A percentile compares a stretch with the other conserved stretches of the same genome.
Conservation (phyloP, 2,888 invertebrate genomes). For the Phymatocera aterrima region DNA sequence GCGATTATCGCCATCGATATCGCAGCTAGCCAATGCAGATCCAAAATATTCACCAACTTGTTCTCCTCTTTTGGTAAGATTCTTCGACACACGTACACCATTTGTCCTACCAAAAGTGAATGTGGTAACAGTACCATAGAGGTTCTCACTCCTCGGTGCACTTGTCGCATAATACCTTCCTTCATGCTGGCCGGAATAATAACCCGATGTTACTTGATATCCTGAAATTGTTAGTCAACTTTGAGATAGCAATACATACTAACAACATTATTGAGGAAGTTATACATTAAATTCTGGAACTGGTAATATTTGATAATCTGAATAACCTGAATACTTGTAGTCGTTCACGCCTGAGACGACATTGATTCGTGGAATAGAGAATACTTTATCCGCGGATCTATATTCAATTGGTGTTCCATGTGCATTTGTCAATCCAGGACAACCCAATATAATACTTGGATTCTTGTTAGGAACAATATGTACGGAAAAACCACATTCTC, state of each 20-base stretch:
- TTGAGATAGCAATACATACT: not conserved
- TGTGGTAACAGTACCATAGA: slow-evolving; percentile 63
- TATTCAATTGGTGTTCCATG: slow-evolving; percentile 58
- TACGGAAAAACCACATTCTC: slow-evolving; percentile 63
- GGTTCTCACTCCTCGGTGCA: slow-evolving; percentile 65
- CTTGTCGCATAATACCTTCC: slow-evolving; percentile 65
- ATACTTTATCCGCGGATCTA: slow-evolving; percentile 30
- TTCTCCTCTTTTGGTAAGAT: slow-evolving; percentile 68
- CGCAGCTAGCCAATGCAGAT: slow-evolving; percentile 78
- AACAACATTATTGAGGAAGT: not conserved
- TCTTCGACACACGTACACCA: slow-evolving; percentile 43
- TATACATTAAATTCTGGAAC: not conserved
- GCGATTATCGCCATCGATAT: slow-evolving; percentile 79
- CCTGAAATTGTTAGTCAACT: slow-evolving; percentile 57
- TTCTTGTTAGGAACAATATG: slow-evolving; percentile 51
- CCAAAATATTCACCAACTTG: slow-evolving; percentile 83
- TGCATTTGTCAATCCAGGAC: slow-evolving; percentile 69
- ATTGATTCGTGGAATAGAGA: not conserved
- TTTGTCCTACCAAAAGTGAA: slow-evolving; percentile 57
- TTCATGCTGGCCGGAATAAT: slow-evolving; percentile 55
- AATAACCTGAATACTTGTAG: not conserved
- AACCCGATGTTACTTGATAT: slow-evolving; percentile 67
- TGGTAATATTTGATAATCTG: slow-evolving; percentile 2
- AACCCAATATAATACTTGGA: slow-evolving; percentile 63
- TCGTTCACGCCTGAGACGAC: not conserved